phyloP scores from a whole-genome alignment of 2,888 invertebrate species.

The Neoitamus cyanurus region DNA sequence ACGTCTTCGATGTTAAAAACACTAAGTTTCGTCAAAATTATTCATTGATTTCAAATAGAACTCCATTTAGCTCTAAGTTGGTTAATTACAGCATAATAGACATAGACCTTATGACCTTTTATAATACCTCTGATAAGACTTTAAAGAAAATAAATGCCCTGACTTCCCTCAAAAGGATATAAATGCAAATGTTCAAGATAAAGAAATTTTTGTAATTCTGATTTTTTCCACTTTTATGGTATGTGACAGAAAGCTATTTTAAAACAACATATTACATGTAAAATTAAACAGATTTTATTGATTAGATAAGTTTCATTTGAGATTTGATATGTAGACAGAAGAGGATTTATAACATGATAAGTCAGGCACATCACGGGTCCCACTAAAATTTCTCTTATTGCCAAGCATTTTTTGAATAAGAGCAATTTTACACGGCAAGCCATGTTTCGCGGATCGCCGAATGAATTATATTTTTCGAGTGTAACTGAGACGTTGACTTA shows the following conservation, averaged over 20 bases:
- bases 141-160: neutral
- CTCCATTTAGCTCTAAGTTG: slow-evolving; percentile 4
- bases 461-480: neutral
- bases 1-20: neutral
- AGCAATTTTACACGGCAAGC: neutral
- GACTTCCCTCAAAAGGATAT: slow-evolving; percentile 5
- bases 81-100: slow-evolving; percentile 9
- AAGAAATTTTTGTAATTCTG: slow-evolving; percentile 24
- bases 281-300: slow-evolving; percentile 22
- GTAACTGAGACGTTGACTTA: slow-evolving; percentile 19
- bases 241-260: slow-evolving; percentile 17
- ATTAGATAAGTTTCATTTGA: slow-evolving; percentile 27
- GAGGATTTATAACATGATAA: slow-evolving; percentile 28
- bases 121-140: slow-evolving; percentile 10
- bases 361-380: neutral
- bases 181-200: neutral
- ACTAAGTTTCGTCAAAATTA: neutral
- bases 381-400: slow-evolving; percentile 25
- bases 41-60: neutral
- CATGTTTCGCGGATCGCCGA: neutral
- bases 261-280: slow-evolving; percentile 4
- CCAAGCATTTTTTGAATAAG: neutral
- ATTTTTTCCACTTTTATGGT: slow-evolving; percentile 18
- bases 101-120: neutral
- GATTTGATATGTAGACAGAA: neutral